phyloP scores from a whole-genome alignment of 1,140 invertebrate species.

The Tetragnatha versicolor region DNA sequence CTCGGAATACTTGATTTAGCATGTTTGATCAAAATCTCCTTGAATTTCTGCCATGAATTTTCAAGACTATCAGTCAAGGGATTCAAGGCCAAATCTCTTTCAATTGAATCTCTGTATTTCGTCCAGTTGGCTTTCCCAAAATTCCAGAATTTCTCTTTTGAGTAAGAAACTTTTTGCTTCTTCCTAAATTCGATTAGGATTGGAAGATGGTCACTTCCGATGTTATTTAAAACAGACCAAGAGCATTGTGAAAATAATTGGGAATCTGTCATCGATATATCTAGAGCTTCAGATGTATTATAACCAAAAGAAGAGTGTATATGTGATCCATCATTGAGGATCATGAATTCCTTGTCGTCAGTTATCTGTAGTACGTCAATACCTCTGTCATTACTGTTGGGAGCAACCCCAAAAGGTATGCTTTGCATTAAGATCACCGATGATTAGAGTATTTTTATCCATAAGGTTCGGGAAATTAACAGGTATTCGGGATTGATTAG shows the following conservation, averaged over 20 bases:
- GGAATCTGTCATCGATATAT: not conserved
- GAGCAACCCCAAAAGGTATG: not conserved
- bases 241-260: not conserved
- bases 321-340: not conserved
- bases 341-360: not conserved
- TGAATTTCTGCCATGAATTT: not conserved
- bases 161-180: not conserved
- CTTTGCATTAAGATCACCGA: too few relatives aligned
- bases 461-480: not conserved
- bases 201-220: constrained; percentile 2
- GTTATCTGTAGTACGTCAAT: not conserved
- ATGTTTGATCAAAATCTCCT: not conserved
- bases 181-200: not conserved
- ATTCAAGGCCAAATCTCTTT: not conserved
- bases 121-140: not conserved
- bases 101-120: not conserved
- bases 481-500: not conserved
- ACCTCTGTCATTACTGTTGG: not conserved
- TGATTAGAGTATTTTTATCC: not conserved
- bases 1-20: not conserved
- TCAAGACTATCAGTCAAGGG: not conserved
- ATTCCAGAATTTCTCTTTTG: not conserved
- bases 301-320: not conserved
- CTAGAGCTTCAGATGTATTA: not conserved
- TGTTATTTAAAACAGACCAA: not conserved